A percentile compares a stretch with the other conserved stretches of the same genome.
phyloP scores from a whole-genome alignment of 2,113 vertebrate species.

The Hiodon tergisus region DNA sequence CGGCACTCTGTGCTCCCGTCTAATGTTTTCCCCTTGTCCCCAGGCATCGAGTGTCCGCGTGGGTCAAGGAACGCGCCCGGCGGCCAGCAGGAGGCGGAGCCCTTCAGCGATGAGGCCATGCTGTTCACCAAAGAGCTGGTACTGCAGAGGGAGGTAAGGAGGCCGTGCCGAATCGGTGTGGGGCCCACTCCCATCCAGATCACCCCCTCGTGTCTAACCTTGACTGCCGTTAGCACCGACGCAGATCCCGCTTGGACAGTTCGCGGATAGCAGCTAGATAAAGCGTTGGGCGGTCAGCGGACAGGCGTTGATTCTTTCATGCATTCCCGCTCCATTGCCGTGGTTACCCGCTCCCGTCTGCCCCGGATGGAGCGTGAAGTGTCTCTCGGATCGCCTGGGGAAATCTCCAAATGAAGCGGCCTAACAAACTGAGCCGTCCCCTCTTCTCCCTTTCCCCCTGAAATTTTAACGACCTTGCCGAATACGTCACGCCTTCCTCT shows the following conservation, averaged over 20 bases:
- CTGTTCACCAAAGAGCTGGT: constrained; percentile 95
- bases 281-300: neutral
- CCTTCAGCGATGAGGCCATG: constrained; percentile 91
- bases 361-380: neutral
- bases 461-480: neutral
- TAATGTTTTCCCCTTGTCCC: constrained; percentile 28
- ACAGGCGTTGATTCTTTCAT: neutral
- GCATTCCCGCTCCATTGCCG: neutral
- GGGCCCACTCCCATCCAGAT: neutral
- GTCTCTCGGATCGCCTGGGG: constrained; percentile 3
- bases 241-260: constrained; percentile 11
- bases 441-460: neutral
- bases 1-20: neutral
- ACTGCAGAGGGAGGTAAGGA: constrained; percentile 86
- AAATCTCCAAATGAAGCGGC: neutral
- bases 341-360: neutral
- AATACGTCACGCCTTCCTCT: constrained; percentile 4
- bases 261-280: constrained; percentile 10
- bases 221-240: neutral
- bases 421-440: neutral
- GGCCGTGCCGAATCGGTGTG: too few species aligned
- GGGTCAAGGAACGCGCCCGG: constrained; percentile 81
- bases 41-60: constrained; percentile 93
- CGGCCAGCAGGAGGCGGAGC: constrained; percentile 80
- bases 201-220: neutral